Conservation (phyloP, 2,113 vertebrate species). For the Oplegnathus fasciatus region DNA sequence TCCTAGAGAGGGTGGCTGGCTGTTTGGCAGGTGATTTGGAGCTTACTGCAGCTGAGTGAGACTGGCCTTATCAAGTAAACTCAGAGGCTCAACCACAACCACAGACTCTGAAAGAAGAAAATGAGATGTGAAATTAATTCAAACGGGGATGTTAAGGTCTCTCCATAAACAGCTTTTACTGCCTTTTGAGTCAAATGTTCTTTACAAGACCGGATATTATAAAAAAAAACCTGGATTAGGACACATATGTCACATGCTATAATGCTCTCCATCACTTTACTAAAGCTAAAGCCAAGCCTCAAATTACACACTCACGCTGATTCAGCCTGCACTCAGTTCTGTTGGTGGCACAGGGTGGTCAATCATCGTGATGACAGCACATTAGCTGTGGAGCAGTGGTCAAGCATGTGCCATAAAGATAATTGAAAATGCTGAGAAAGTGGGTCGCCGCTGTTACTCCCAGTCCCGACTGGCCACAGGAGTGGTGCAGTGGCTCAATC, state of each 20-base stretch:
- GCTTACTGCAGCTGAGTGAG: constrained; percentile 26
- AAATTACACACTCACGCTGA: constrained; percentile 12
- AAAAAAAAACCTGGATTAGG: constrained; percentile 32
- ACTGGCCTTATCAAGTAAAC: constrained; percentile 4
- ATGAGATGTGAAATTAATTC: constrained; percentile 37
- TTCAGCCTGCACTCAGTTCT: constrained; percentile 23
- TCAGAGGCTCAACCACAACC: constrained; percentile 4
- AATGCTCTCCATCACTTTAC: constrained; percentile 13
- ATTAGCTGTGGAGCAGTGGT: constrained; percentile 66
- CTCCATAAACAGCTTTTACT: constrained; percentile 12
- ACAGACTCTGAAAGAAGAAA: constrained; percentile 1
- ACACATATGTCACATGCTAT: constrained; percentile 18
- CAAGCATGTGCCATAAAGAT: constrained; percentile 71
- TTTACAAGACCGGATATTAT: neutral
- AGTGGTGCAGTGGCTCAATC: constrained; percentile 13
- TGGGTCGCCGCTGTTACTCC: constrained; percentile 42
- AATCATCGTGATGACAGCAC: constrained; percentile 64
- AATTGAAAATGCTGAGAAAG: constrained; percentile 71
- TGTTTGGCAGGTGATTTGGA: constrained; percentile 21
- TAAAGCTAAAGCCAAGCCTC: constrained; percentile 27
- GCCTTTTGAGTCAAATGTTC: neutral
- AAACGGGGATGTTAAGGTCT: neutral
- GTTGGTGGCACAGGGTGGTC: constrained; percentile 32
- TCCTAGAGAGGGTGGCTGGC: neutral
- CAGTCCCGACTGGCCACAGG: neutral